phyloP scores from a whole-genome alignment of 2,113 vertebrate genomes.

The Mastomys coucha region DNA sequence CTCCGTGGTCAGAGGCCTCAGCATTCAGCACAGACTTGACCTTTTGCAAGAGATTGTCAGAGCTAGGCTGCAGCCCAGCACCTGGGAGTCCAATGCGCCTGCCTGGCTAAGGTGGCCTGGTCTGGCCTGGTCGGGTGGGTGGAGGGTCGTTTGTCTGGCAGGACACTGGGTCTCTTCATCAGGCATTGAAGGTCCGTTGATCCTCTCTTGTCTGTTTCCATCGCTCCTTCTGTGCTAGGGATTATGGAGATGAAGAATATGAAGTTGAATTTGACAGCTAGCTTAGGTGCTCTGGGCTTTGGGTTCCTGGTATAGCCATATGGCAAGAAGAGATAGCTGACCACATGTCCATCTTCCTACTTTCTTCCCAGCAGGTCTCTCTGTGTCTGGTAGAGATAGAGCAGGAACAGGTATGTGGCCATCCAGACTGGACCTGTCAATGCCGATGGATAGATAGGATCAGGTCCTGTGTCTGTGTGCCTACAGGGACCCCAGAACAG shows the following conservation, averaged over 20 bases:
- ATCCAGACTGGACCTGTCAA: too few species aligned
- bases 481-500: not conserved
- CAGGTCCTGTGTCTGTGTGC: not conserved
- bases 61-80: not conserved
- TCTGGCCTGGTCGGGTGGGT: not conserved
- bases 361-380: not conserved
- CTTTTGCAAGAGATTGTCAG: not conserved
- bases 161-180: not conserved
- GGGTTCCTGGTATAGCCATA: not conserved
- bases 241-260: rapidly evolving
- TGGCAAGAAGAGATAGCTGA: not conserved
- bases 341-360: rapidly evolving
- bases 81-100: not conserved
- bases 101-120: not conserved
- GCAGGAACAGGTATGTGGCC: not conserved
- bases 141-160: too few species aligned
- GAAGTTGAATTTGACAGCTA: not conserved
- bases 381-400: not conserved
- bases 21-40: not conserved
- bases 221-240: not conserved
- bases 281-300: not conserved
- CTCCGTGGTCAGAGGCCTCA: not conserved
- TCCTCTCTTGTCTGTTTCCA: too few species aligned
- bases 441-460: too few species aligned
- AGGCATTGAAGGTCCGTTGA: not conserved